Conservation (phyloP, 2,113 vertebrate species). For the Gadus macrocephalus region DNA sequence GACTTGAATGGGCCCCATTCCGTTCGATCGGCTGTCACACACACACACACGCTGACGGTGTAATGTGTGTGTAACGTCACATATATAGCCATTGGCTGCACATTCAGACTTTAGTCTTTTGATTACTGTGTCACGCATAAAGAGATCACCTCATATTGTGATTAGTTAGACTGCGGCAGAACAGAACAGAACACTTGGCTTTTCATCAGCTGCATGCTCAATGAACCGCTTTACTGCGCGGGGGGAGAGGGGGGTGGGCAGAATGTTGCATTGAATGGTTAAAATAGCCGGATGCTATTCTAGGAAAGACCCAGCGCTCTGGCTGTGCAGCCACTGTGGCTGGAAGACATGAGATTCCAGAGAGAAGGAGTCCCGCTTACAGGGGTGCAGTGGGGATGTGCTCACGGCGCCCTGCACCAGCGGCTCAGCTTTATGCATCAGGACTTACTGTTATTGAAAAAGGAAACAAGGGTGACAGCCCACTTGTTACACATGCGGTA, state of each 20-base stretch:
- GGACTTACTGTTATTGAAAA: too few species aligned
- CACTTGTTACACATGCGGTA: too few species aligned
- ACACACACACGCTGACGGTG: too few species aligned
- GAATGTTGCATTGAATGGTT: constrained; percentile 39
- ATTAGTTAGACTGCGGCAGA: constrained; percentile 39
- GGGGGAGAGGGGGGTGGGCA: constrained; percentile 26
- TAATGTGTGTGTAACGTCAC: constrained; percentile 33
- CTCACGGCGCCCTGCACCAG: constrained; percentile 8
- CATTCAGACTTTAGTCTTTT: constrained; percentile 32
- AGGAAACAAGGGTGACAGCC: too few species aligned
- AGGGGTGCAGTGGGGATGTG: constrained; percentile 44
- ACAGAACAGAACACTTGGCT: constrained; percentile 9
- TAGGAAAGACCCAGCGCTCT: constrained; percentile 50
- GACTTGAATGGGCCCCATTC: constrained; percentile 48
- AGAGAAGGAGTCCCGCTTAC: constrained; percentile 32
- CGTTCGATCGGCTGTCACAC: constrained; percentile 49
- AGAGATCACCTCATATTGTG: constrained; percentile 44
- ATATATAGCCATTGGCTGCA: constrained; percentile 41
- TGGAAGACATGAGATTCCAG: constrained; percentile 37
- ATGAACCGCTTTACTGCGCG: constrained; percentile 40
- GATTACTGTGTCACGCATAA: constrained; percentile 41
- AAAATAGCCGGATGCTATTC: constrained; percentile 61
- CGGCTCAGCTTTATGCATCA: too few species aligned
- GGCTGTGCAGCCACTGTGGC: constrained; percentile 43
- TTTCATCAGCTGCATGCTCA: constrained; percentile 40